A percentile compares a stretch with the other conserved stretches of the same genome.
Evolutionary conservation across 2,797 vertebrate species (phyloP).

Genomic region (Lemur catta): DNA sequence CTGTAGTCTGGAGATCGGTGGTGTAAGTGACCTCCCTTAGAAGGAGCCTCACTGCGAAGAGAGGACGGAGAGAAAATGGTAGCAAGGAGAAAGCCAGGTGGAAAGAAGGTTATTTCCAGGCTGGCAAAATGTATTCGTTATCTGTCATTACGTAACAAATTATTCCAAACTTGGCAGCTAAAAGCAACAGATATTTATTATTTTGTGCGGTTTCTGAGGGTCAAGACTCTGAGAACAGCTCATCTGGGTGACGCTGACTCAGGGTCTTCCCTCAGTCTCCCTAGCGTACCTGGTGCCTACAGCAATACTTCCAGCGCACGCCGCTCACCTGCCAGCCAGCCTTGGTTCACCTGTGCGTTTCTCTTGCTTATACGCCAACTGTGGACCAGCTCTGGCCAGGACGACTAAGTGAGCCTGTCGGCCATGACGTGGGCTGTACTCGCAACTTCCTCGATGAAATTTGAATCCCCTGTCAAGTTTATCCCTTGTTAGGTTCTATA

Average conservation of each 20-base stretch:
- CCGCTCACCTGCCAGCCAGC: neutral
- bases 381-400: neutral
- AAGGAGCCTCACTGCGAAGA: neutral
- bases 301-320: neutral
- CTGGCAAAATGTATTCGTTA: neutral
- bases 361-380: neutral
- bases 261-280: neutral
- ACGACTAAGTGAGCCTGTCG: neutral
- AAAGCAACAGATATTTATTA: neutral
- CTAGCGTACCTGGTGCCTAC: rapidly evolving
- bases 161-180: neutral
- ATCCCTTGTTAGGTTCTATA: neutral
- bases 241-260: neutral
- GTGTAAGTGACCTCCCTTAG: neutral
- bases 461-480: neutral
- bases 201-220: neutral
- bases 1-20: neutral
- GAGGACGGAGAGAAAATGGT: too few species aligned
- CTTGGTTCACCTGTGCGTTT: neutral
- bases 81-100: neutral
- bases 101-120: neutral
- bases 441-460: neutral
- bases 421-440: neutral
- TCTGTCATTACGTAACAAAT: neutral
- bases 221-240: neutral